Evolutionary conservation across 2,113 vertebrate species (phyloP), one percentile per base, ranked within the genome.

Genomic region (Rhinolophus sinicus): DNA sequence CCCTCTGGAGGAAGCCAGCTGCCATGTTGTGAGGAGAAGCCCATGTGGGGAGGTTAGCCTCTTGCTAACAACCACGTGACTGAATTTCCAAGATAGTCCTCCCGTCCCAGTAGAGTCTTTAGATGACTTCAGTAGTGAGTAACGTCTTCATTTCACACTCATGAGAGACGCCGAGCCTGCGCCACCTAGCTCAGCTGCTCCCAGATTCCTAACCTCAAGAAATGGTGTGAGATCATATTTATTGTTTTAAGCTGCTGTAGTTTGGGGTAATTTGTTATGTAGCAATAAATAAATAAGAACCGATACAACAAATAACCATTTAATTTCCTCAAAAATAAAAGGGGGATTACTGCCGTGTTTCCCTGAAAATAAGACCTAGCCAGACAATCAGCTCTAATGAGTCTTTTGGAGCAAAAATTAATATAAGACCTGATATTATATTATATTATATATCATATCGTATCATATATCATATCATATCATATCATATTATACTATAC

Each of bases 291-390:
- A 70, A 35, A 8, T n/a, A 50, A 35, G 16, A 82, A 35, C 26
- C 22, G 64, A 38, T 44, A 33, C 22, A 75, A 54, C 70, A 87
- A 75, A 82, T 38, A 69, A 89, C 15, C 8, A 90, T 84, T 80
- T n/a, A 38, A 78, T 44, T 93, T 85, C 5, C 62, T 86, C 9
- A 52, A 62, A 90, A 44, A 24, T 84, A 56, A 76, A 73, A 54
- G 22, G 8, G 18, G 13, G 1, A 30, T 50, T 72, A 54, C 26
- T 47, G 6, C 40, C 40, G 40, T 44, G 40, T 44, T 44, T 44
- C 40, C 40, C 40, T 6, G 40, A 44, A 44, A 44, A 44, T 44
- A 44, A 44, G 40, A 44, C 40, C 40, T 44, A 44, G 40, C 40
- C 40, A 44, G 40, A 44, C 40, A 6, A 44, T 44, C 40, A 44